Evolutionary conservation across 2,113 vertebrate genomes (phyloP).

Genomic region (Ctenodactylus gundi): DNA sequence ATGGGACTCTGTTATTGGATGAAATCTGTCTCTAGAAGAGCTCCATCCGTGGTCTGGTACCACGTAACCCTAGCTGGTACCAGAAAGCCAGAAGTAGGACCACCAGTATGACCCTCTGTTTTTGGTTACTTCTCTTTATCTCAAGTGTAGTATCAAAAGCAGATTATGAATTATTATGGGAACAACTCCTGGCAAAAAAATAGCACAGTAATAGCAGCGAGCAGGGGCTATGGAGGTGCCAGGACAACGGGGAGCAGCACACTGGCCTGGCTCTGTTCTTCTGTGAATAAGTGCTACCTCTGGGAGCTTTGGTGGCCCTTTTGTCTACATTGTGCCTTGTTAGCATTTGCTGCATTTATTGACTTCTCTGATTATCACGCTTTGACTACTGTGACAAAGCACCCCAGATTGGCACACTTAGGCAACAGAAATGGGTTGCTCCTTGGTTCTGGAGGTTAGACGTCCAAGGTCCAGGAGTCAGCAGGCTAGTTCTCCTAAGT

Average conservation of each 20-base stretch:
- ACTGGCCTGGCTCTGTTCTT: background rate
- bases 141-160: background rate
- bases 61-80: no score
- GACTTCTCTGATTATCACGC: no score
- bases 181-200: no score
- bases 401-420: background rate
- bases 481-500: background rate
- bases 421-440: background rate
- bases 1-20: no score
- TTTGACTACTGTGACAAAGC: background rate
- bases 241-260: background rate
- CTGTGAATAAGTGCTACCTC: background rate
- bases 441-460: background rate
- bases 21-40: background rate
- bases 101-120: background rate
- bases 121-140: background rate
- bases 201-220: background rate
- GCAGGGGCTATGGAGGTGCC: background rate
- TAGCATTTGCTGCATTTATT: no score
- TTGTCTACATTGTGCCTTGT: background rate
- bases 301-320: background rate
- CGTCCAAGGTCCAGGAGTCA: background rate
- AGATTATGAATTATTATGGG: background rate
- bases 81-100: background rate
- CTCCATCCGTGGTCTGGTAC: background rate